Evolutionary conservation across 2,888 invertebrate species (phyloP), one percentile per base, ranked within the genome.

Genomic region (Galerucella calmariensis): DNA sequence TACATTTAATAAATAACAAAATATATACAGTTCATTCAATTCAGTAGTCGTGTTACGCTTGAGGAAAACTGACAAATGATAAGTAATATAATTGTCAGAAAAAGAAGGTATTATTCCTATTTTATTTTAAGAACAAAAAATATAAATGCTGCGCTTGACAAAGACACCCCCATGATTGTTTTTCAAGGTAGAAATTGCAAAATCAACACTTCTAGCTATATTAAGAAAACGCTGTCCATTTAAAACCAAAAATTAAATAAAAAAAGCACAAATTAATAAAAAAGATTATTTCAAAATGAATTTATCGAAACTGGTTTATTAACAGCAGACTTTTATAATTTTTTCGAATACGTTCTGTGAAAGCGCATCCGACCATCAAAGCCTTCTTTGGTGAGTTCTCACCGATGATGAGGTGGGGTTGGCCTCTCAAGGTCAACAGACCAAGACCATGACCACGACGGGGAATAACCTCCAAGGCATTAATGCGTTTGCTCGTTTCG

Each of bases 341-440:
- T 56, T 16, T 20, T 56, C 16, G n/a, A 56, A 56, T 20, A 11
- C 20, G 16, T 56, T 56, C 20, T 56, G 69, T 14, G 69, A 56
- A 35, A 53, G 66, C 46, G 72, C 72, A 72, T 44, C 72, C 46
- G 59, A 67, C 66, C 75, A 69, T 67, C 75, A 62, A 62, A 82
- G 56, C 6, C 61, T 56, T 72, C 66, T 59, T 66, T 67, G 16
- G 62, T 59, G 66, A 24, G 66, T 67, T 66, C 72, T 59, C 72
- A 72, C 67, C 44, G 41, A 35, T 46, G 27, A 35, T 46, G 46
- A 46, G 14, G 35, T 41, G 82, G 83, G 84, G 85, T 84, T 84
- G 84, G 84, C 84, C 84, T 84, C 83, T 82, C 86, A 86, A 86
- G 85, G 85, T 84, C 85, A 85, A 82, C 80, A 79, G 77, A 79